phyloP scores from a whole-genome alignment of 2,113 vertebrate genomes.

The Sisor rabdophorus region DNA sequence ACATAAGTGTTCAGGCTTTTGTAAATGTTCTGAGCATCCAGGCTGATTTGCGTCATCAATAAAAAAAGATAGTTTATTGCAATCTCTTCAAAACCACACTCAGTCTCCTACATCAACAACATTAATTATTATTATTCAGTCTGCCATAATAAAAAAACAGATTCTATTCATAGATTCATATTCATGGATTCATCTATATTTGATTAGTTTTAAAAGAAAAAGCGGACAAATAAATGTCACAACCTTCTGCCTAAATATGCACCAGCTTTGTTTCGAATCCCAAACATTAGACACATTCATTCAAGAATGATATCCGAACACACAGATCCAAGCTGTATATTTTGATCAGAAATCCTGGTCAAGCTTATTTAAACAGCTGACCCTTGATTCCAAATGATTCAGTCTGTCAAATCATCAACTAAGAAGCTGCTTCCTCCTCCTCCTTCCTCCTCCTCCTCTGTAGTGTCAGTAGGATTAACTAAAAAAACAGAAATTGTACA shows the following conservation, averaged over 20 bases:
- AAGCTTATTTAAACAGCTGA: not conserved
- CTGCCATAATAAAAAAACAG: not conserved
- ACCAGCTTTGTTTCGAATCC: not conserved
- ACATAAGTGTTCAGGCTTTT: too few relatives aligned
- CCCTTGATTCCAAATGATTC: not conserved
- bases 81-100: not conserved
- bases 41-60: not conserved
- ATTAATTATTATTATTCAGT: not conserved
- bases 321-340: not conserved
- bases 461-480: constrained; percentile 46
- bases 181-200: not conserved
- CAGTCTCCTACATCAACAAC: not conserved
- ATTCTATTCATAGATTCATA: not conserved
- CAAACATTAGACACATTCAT: not conserved
- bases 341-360: not conserved
- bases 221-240: not conserved
- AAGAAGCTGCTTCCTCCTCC: constrained; percentile 3
- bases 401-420: not conserved
- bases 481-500: not conserved
- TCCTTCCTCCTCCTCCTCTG: constrained; percentile 14
- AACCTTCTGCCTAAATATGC: not conserved
- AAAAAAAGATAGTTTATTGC: constrained; percentile 15
- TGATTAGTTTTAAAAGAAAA: constrained; percentile 1
- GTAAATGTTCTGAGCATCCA: not conserved
- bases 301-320: not conserved